Evolutionary conservation across 1,140 invertebrate genomes (phyloP).

Genomic region (Magallana gigas): DNA sequence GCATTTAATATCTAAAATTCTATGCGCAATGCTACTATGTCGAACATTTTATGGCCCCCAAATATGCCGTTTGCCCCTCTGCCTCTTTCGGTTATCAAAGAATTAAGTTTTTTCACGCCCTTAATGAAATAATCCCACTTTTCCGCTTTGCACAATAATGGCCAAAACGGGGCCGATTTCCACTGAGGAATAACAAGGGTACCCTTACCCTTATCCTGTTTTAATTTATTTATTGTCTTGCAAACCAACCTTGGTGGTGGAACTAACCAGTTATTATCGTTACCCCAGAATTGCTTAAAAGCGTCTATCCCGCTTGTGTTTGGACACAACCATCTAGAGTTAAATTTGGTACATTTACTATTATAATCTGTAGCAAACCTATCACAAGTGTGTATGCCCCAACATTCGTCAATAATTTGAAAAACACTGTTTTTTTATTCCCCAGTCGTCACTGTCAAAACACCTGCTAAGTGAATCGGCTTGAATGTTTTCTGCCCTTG

Average conservation of each 20-base stretch:
- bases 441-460: slow-evolving; percentile 38
- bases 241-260: slow-evolving; percentile 26
- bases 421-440: slow-evolving; percentile 2
- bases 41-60: neutral
- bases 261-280: slow-evolving; percentile 40
- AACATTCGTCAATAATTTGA: neutral
- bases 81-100: neutral
- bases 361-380: slow-evolving; percentile 51
- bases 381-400: slow-evolving; percentile 8
- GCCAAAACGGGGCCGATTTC: neutral
- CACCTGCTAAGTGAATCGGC: slow-evolving; percentile 31
- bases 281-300: slow-evolving; percentile 31
- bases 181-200: slow-evolving; percentile 10
- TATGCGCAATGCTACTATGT: neutral
- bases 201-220: neutral
- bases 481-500: neutral
- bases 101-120: neutral
- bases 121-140: slow-evolving; percentile 16
- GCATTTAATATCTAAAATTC: neutral
- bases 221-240: slow-evolving; percentile 31
- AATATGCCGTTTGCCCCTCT: slow-evolving; percentile 22
- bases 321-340: slow-evolving; percentile 37
- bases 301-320: slow-evolving; percentile 30
- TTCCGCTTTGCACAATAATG: neutral
- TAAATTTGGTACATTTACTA: slow-evolving; percentile 41